Evolutionary conservation across 2,888 invertebrate species (phyloP), one percentile per base, ranked within the genome.

Genomic region (Andrena dorsata): DNA sequence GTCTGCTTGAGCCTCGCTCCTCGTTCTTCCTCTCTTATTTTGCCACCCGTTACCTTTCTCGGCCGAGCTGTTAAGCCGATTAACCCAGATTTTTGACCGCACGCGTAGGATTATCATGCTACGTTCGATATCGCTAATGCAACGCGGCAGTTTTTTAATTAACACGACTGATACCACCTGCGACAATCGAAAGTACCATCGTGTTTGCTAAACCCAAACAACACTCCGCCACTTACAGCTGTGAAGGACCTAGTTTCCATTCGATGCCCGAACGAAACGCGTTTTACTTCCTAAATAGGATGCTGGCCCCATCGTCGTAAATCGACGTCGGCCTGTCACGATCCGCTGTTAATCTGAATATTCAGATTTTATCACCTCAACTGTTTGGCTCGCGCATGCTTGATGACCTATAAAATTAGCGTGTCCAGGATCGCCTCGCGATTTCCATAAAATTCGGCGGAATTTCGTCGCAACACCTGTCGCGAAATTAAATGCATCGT

Each of bases 71-170:
- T 82, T 84, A 83, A 89, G 85, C 85, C 84, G 85, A 87, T 89
- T 88, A 89, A 88, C 88, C 86, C 86, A 86, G 87, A 83, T 84
- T 76, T 82, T 70, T 58, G 64, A 61, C 10, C 32, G 58, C 60
- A 26, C 64, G 64, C 76, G 73, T 69, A 76, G 77, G 76, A 83
- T 82, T 82, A 74, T 76, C 56, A 23, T 64, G 70, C 70, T 73
- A 30, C 69, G 68, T 70, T 70, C 66, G 68, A 77, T 79, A 76
- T 79, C 74, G 71, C 78, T 85, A 82, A 74, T 79, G 79, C 79
- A 72, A 60, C 23, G 58, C 10, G 68, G 76, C 68, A 82, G 68
- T 60, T 69, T 76, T 81, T 68, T 76, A 72, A 85, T 84, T 81
- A 81, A 75, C 56, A 77, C 63, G 58, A 32, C 32, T 16, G 26